Base-by-base conservation (phyloP, 2,113 vertebrate genomes). In the Phaethornis superciliosus region DNA sequence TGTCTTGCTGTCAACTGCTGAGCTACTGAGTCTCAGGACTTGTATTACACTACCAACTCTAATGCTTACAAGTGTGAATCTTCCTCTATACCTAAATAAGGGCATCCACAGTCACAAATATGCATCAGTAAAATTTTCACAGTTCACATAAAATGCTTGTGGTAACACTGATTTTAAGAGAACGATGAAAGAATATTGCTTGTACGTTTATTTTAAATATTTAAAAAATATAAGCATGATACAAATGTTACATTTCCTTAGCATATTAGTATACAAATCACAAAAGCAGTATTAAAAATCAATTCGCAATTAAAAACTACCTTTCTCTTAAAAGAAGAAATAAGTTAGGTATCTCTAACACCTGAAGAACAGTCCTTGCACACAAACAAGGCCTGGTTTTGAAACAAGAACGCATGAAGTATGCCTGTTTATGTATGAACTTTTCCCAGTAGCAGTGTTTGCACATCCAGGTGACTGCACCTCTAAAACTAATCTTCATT, bases 201-300 rank as follows among this genome's bases (percentile, higher is more conserved):
- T 60, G 20, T 7, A 54, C 54, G 84, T 96, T 97, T 96, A 96
- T 97, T 97, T 54, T 64, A 64, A 30, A 44, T 28, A 44, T 80
- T 65, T 80, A 4, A 26, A 85, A 89, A 87, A 86, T 11, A 83
- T 28, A 67, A 79, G 24, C 22, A 51, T 24, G 18, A 78, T 58
- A n/a, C 55, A 54, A 52, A 81, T 81, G n/a, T 46, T 33, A 58
- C 65, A 46, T 75, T 56, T 74, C 35, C 64, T 64, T 22, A 76
- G 32, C 10, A 7, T 42, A 17, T 75, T 46, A 47, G 33, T 13
- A 54, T 26, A 28, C 33, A 76, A 23, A 21, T 80, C 74, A 68
- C 35, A 84, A 82, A 94, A 84, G 65, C 27, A 49, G 35, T 7
- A 88, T 23, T 23, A 88, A 83, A 72, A 94, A 71, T 35, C 21